Conservation (phyloP, 92 coral and sea anemone species). For the Scolanthus callimorphus region DNA sequence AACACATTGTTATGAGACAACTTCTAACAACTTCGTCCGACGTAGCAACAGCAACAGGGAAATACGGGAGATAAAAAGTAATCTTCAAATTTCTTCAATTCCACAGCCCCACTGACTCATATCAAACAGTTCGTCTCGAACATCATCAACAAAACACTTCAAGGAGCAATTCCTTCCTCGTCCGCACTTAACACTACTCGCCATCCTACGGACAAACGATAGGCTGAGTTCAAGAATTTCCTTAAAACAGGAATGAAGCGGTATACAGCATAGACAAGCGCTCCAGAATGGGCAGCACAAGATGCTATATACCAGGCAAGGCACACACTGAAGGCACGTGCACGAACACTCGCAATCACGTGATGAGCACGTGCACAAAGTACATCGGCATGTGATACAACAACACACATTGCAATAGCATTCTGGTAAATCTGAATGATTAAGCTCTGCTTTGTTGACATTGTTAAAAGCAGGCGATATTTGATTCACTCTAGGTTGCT, state of each 20-base stretch:
- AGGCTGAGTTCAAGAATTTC: conserved; percentile 1
- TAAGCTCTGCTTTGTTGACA: too few relatives aligned
- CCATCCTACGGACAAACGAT: neutral
- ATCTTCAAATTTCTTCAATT: conserved; percentile 7
- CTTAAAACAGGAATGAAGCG: conserved; percentile 9
- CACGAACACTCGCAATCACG: neutral
- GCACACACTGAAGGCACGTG: conserved; percentile 12
- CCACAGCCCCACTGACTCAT: conserved; percentile 22
- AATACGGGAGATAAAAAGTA: too few relatives aligned
- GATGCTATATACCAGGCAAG: conserved; percentile 5
- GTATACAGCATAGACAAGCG: conserved; percentile 3
- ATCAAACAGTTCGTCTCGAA: neutral
- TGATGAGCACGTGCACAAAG: conserved; percentile 2
- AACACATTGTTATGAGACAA: too few relatives aligned
- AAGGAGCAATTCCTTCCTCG: conserved; percentile 5
- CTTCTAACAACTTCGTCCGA: too few relatives aligned
- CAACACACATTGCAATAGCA: conserved; percentile 3
- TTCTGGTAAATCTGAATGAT: neutral
- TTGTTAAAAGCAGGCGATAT: neutral
- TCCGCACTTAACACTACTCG: conserved; percentile 1
- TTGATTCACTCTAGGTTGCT: neutral
- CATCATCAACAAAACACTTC: conserved; percentile 7
- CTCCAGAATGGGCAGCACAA: conserved; percentile 24
- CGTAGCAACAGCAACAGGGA: too few relatives aligned
- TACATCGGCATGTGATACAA: conserved; percentile 8